These are phyloP conservation scores for Chaetorhynchus papuensis DNA, from an alignment of 2,113 vertebrate genomes.

Conservation along the genomic window DNA sequence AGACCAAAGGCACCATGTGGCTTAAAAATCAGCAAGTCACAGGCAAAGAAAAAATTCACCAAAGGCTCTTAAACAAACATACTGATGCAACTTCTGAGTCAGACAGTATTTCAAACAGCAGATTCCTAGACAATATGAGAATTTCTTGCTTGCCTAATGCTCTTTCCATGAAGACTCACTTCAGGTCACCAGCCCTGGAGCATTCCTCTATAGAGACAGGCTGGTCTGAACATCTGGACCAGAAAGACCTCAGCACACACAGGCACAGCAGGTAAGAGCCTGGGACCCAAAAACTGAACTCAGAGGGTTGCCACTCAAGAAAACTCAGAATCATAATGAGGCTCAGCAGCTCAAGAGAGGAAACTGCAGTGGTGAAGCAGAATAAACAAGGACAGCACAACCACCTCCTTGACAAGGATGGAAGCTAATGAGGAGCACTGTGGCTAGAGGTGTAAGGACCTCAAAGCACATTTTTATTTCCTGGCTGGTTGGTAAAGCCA, in stretches of 20 bases:
- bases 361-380: background rate
- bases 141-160: background rate
- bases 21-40: background rate
- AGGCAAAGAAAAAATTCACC: background rate
- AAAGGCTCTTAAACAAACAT: background rate
- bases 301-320: background rate
- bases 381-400: background rate
- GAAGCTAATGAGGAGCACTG: background rate
- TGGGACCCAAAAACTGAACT: background rate
- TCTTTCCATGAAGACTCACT: background rate
- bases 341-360: background rate
- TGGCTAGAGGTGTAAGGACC: background rate
- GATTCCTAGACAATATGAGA: background rate
- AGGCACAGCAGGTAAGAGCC: background rate
- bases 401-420: background rate
- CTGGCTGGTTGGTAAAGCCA: background rate
- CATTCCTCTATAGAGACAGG: background rate
- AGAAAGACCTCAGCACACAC: background rate
- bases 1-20: background rate
- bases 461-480: background rate
- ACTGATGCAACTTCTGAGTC: background rate
- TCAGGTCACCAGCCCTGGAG: background rate
- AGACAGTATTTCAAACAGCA: background rate
- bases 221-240: background rate
- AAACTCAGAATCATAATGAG: background rate